phyloP scores from a whole-genome alignment of 2,888 invertebrate species.

The Blera fallax region DNA sequence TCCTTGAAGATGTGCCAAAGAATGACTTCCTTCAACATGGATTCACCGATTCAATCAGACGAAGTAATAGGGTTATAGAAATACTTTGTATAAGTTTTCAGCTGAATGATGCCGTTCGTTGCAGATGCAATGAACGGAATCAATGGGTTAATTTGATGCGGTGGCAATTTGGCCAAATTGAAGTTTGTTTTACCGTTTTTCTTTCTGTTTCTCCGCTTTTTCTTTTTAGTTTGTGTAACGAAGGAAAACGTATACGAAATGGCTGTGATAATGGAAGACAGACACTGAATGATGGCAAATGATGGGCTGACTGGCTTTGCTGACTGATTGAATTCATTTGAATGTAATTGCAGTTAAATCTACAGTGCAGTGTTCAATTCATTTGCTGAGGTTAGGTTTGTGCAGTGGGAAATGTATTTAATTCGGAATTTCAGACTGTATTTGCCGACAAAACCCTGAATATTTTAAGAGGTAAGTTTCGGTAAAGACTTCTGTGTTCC shows the following conservation, averaged over 20 bases:
- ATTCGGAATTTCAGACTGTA: background rate
- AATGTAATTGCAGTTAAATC: background rate
- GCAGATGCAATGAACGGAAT: conserved; percentile 64
- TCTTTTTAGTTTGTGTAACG: background rate
- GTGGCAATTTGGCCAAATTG: conserved; percentile 64
- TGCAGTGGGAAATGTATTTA: background rate
- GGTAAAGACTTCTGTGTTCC: no score
- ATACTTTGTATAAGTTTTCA: conserved; percentile 53
- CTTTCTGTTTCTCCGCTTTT: background rate
- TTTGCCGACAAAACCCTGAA: no score
- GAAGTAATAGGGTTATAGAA: conserved; percentile 64
- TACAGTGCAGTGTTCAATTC: background rate
- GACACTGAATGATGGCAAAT: background rate
- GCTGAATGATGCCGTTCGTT: conserved; percentile 53
- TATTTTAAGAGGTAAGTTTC: no score
- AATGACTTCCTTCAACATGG: conserved; percentile 26
- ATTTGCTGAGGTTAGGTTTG: background rate
- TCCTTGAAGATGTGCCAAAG: conserved; percentile 38
- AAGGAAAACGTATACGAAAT: conserved; percentile 14
- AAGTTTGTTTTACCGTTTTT: conserved; percentile 32
- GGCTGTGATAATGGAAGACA: background rate
- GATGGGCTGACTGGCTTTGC: background rate
- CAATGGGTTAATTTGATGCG: conserved; percentile 70
- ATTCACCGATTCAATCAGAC: conserved; percentile 50
- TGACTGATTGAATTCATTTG: conserved; percentile 20